A percentile compares a stretch with the other conserved stretches of the same genome.
These are phyloP conservation scores for Sebastes aleutianus DNA, from an alignment of 2,797 vertebrate genomes.

Conservation along the genomic window DNA sequence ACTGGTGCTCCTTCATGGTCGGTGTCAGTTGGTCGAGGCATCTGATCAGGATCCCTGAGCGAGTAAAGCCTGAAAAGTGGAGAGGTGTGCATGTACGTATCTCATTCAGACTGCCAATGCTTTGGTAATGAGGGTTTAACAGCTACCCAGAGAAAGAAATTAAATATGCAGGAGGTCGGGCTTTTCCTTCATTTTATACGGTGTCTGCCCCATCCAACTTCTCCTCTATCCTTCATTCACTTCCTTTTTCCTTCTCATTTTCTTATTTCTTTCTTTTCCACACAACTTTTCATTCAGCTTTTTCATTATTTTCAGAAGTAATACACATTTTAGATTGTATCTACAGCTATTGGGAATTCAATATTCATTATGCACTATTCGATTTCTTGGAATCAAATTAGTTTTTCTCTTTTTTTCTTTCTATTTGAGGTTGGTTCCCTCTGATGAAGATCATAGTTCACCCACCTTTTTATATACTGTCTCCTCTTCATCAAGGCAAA, in stretches of 20 bases:
- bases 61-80: neutral
- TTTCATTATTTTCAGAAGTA: neutral
- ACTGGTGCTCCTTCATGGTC: neutral
- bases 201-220: neutral
- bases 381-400: neutral
- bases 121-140: slow-evolving; percentile 15
- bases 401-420: neutral
- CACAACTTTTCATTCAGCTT: neutral
- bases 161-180: slow-evolving; percentile 18
- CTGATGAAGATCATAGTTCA: neutral
- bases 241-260: neutral
- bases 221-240: neutral
- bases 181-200: neutral
- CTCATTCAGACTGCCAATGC: neutral
- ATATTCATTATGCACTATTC: neutral
- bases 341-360: neutral
- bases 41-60: slow-evolving; percentile 1
- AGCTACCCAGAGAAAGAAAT: slow-evolving; percentile 6
- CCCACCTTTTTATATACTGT: neutral
- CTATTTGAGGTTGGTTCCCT: neutral
- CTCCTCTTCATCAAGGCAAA: neutral
- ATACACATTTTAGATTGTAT: neutral
- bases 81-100: neutral
- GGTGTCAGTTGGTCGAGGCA: neutral
- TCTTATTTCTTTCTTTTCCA: neutral